Evolutionary conservation across 2,113 vertebrate species (phyloP), one percentile per base, ranked within the genome.

Genomic region (Melanotaenia duboulayi): DNA sequence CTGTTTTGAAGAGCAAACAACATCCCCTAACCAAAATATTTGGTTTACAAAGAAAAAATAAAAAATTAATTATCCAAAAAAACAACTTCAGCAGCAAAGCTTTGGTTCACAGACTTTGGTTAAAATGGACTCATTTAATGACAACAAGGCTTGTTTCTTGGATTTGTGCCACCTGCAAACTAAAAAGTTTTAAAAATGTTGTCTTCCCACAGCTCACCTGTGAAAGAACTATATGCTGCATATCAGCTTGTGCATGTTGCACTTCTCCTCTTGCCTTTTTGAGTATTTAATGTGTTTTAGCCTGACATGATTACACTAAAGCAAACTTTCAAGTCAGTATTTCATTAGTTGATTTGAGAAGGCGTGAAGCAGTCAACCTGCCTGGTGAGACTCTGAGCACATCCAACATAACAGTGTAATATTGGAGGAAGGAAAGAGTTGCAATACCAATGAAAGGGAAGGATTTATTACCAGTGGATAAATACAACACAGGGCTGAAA

Each of bases 61-160:
- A 69, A 71, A 70, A 64, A 81, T 80, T 24, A 67, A 84, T 44
- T 25, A 61, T 50, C 7, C 32, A 35, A 35, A 35, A 6, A 50
- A 14, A 76, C 46, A 39, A 62, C 6, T 16, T 20, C 54, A 11
- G 20, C 49, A 51, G n/a, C 16, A 13, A 71, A 11, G 55, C 37
- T 78, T 71, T 32, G 17, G 22, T 49, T 56, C 7, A 20, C 67
- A 62, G 7, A 66, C 50, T 59, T 58, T 35, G 37, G 25, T 58
- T 35, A 2, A 25, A 32, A 7, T 59, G 54, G 28, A 64, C 52
- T 66, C 50, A n/a, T 22, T 17, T 11, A 4, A 46, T 54, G 37
- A 60, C 28, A 28, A 28, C 46, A 25, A 16, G 13, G 40, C 54
- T 17, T 4, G 19, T 20, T 19, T 6, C n/a, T 23, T 35, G 32